Conservation (phyloP, 2,797 vertebrate species). For the Gambelia wislizenii region DNA sequence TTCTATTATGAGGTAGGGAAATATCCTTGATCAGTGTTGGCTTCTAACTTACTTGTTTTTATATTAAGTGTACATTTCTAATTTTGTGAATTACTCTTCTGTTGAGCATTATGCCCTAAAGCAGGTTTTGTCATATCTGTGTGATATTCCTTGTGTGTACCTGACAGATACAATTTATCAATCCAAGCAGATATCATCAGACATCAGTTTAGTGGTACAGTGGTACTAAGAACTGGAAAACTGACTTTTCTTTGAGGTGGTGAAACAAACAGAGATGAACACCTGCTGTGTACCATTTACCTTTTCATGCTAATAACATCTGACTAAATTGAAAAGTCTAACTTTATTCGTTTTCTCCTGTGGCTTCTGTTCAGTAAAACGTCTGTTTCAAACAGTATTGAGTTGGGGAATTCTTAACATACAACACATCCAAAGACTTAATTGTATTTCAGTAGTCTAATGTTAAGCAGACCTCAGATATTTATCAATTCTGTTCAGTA, state of each 20-base stretch:
- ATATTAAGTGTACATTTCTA: constrained; percentile 1
- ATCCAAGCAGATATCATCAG: constrained; percentile 28
- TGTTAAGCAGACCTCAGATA: constrained; percentile 60
- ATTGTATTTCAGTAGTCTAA: constrained; percentile 24
- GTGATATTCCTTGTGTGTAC: constrained; percentile 29
- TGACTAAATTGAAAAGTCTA: constrained; percentile 10
- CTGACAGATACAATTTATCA: constrained; percentile 4
- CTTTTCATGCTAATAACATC: constrained; percentile 11
- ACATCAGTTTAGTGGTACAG: constrained; percentile 17
- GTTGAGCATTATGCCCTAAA: neutral
- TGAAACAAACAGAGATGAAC: constrained; percentile 8
- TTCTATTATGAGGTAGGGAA: neutral
- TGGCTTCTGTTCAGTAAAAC: constrained; percentile 54
- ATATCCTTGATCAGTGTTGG: constrained; percentile 45
- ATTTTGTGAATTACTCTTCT: constrained; percentile 38
- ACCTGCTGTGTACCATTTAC: neutral
- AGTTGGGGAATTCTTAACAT: neutral
- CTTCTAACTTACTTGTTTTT: constrained; percentile 34
- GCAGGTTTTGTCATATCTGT: neutral
- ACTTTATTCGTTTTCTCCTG: constrained; percentile 27
- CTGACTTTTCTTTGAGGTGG: constrained; percentile 12
- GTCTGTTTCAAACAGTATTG: constrained; percentile 13
- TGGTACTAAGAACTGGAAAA: constrained; percentile 28
- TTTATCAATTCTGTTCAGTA: constrained; percentile 38
- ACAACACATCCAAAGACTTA: constrained; percentile 36